These are phyloP conservation scores for Heliothis virescens DNA, from an alignment of 1,140 invertebrate genomes.

Conservation along the genomic window DNA sequence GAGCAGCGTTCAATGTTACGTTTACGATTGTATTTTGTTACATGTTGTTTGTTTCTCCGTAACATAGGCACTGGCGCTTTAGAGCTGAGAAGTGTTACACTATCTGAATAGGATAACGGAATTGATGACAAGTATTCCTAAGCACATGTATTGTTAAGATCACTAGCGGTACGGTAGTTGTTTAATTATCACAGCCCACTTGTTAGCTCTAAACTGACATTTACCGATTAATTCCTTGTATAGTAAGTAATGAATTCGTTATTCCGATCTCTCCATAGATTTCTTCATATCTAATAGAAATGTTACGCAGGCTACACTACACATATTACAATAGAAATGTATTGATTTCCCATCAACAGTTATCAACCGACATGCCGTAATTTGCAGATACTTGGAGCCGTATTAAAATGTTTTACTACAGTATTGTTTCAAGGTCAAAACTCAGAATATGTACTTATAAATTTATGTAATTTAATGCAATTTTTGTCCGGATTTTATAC, in stretches of 20 bases:
- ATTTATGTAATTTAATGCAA: constrained; percentile 27
- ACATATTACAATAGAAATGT: constrained; percentile 85
- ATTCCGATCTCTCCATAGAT: constrained; percentile 84
- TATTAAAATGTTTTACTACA: constrained; percentile 70
- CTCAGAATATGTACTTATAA: constrained; percentile 28
- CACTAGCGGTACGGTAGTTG: constrained; percentile 16
- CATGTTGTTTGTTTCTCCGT: constrained; percentile 78
- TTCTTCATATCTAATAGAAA: constrained; percentile 79
- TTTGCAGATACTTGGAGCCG: constrained; percentile 83
- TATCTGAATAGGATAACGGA: constrained; percentile 62
- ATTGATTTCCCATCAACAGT: constrained; percentile 84
- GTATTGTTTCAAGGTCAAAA: constrained; percentile 66
- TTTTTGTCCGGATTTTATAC: constrained; percentile 81
- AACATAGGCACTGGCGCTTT: constrained; percentile 65
- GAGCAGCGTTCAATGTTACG: constrained; percentile 80
- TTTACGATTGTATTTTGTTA: constrained; percentile 81
- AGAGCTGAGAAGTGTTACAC: constrained; percentile 61
- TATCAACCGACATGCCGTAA: constrained; percentile 83
- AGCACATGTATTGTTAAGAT: constrained; percentile 21
- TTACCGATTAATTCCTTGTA: constrained; percentile 76
- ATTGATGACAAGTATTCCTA: constrained; percentile 55
- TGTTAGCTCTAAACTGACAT: constrained; percentile 68
- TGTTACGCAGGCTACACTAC: constrained; percentile 82
- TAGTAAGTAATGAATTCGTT: constrained; percentile 85
- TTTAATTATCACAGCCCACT: not conserved